Base-by-base conservation (phyloP, 2,797 vertebrate genomes). In the Xiphophorus birchmanni region DNA sequence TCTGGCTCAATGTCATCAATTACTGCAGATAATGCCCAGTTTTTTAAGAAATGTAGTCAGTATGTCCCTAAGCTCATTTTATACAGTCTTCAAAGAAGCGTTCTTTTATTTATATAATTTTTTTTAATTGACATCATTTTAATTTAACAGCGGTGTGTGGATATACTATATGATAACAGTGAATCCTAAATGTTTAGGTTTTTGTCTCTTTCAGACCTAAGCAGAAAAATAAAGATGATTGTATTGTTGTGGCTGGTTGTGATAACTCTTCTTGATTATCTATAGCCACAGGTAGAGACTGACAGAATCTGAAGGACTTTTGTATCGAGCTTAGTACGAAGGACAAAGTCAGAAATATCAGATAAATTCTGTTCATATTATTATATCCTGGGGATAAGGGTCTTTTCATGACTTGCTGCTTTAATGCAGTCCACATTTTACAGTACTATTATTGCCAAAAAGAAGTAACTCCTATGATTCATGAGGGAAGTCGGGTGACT, bases 351-450 rank as follows among this genome's bases (percentile, higher is more conserved):
- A 88, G 42, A 72, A 72, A 72, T 29, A 82, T 85, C 37, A 9
- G 89, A 93, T 92, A 90, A 89, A 89, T 74, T 78, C 82, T 71
- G 77, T 84, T 89, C 90, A 76, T 88, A 90, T 91, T 93, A 87
- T 81, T 60, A 10, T 73, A 73, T 84, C 58, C 29, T 10, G 77
- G 83, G 87, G 80, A 32, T 65, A 50, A 74, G 75, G 76, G 75
- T 87, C 84, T 86, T 81, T 45, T 91, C 80, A 67, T 79, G 80
- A 65, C 47, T 79, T 73, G 80, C 65, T 73, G 77, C 75, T 77
- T 75, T 77, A 87, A 88, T 87, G 81, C 85, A 73, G 73, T 76
- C 79, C 79, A 74, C 75, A 80, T 80, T 88, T 82, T 80, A 79
- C 84, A 84, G 83, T 83, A 77, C 83, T 81, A 77, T 86, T 82